Evolutionary conservation across 2,113 vertebrate species (phyloP).

Genomic region (rat (Rattus norvegicus)): GRCr8 NC_086032.1:52251501-52252000

Average conservation of each 20-base stretch:
- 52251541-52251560: not conserved
- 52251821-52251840: too few species aligned
- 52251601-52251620: not conserved
- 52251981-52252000: not conserved
- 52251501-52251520: not conserved
- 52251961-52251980: too few species aligned
- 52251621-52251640: not conserved
- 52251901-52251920: too few species aligned
- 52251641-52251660: not conserved
- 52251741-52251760: not conserved
- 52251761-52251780: too few species aligned
- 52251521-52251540: not conserved
- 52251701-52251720: not conserved
- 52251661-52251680: conserved; percentile 21
- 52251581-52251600: not conserved
- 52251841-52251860: too few species aligned
- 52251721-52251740: not conserved
- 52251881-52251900: too few species aligned
- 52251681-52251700: not conserved
- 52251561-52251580: not conserved
- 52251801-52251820: too few species aligned
- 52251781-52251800: too few species aligned
- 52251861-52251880: too few species aligned
- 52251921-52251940: too few species aligned
- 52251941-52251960: not conserved